Evolutionary conservation across 1,140 invertebrate genomes (phyloP), one percentile per base, ranked within the genome.

Genomic region (Leucophenga varia): DNA sequence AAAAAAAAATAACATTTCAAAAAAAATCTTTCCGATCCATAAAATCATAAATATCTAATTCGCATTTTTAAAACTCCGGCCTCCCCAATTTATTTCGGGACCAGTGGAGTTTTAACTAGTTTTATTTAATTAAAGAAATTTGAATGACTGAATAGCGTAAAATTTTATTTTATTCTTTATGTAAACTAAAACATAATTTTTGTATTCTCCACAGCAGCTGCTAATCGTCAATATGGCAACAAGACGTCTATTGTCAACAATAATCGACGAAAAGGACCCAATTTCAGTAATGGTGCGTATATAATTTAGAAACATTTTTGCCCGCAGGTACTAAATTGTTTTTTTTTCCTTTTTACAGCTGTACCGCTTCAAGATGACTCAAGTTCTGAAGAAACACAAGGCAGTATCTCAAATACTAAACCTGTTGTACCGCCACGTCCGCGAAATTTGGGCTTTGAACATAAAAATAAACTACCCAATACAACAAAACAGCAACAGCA

Each of bases 321-420:
- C n/a, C 17, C 0, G 0, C 20, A 42, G 12, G 3, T 3, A 12
- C 1, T 3, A 28, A 14, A 17, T 36, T 18, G 35, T 41, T 21
- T 54, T 52, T 38, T 47, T 44, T 20, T 64, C 58, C 31, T 61
- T 83, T 82, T 82, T 56, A 84, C 18, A 67, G 64, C 63, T 44
- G 59, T 56, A 16, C 47, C 54, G 3, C 50, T 59, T 35, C 84
- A 86, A 51, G 88, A 90, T 67, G 88, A 90, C 75, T 87, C 88
- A 22, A 86, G 87, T 60, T 88, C 86, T 2, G 85, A 86, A 75
- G 87, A 89, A 53, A 77, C 79, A 17, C 57, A 63, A 53, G 59
- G 55, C 37, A 79, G 75, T 18, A 78, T 74, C 16, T 75, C 74
- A 36, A 78, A 79, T 50, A 75, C 74, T 20, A 84, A 84, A 61